A percentile compares a stretch with the other conserved stretches of the same genome.
Conservation (phyloP, 2,888 invertebrate species). For the Balanococcus diminutus region DNA sequence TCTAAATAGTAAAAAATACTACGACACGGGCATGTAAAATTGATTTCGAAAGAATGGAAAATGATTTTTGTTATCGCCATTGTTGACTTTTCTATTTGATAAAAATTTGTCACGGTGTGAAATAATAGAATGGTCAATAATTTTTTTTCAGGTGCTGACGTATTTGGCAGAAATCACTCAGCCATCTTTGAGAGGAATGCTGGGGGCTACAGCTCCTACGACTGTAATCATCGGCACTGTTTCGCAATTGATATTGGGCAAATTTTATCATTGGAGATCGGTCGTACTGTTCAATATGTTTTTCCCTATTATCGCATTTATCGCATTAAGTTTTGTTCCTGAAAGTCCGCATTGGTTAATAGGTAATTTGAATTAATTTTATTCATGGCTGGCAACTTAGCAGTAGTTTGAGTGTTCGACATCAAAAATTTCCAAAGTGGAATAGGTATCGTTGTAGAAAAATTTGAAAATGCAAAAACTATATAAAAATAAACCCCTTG, state of each 20-base stretch:
- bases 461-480: too few relatives aligned
- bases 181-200: slow-evolving; percentile 76
- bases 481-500: too few relatives aligned
- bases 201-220: slow-evolving; percentile 77
- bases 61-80: not conserved
- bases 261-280: slow-evolving; percentile 73
- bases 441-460: too few relatives aligned
- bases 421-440: not conserved
- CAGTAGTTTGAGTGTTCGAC: too few relatives aligned
- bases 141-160: slow-evolving; percentile 70
- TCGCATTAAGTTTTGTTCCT: slow-evolving; percentile 74
- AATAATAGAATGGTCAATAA: too few relatives aligned
- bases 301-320: slow-evolving; percentile 64
- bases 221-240: slow-evolving; percentile 78
- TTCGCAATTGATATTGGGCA: slow-evolving; percentile 76
- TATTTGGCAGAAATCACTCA: slow-evolving; percentile 85
- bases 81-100: not conserved
- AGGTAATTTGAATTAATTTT: slow-evolving; percentile 60
- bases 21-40: not conserved
- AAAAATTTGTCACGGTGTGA: not conserved
- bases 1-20: not conserved
- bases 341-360: slow-evolving; percentile 84
- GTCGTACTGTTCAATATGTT: slow-evolving; percentile 69
- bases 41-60: not conserved
- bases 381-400: too few relatives aligned